Evolutionary conservation across 2,797 vertebrate species (phyloP).

Genomic region (Halcyon smyrnensis): DNA sequence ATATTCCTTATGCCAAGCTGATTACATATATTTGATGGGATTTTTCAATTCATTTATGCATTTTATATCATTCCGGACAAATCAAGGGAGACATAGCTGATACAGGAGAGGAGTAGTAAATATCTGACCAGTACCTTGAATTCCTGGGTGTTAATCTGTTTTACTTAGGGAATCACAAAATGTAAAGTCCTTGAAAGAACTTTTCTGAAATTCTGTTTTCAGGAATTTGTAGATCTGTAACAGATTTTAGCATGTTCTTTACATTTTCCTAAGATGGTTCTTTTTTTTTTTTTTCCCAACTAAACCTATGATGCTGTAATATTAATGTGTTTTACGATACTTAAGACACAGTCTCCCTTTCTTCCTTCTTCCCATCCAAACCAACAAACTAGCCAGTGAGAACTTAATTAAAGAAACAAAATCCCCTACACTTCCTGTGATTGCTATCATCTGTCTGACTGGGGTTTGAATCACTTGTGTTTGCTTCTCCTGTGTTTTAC

Average conservation of each 20-base stretch:
- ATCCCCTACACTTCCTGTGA: not conserved
- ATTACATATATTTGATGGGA: not conserved
- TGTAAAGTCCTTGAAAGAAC: not conserved
- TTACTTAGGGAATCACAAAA: not conserved
- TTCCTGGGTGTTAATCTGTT: not conserved
- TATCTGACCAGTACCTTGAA: not conserved
- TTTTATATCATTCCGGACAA: not conserved
- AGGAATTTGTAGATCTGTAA: not conserved
- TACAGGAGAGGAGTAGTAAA: not conserved
- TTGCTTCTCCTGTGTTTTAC: not conserved
- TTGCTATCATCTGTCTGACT: not conserved
- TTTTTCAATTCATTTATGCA: not conserved
- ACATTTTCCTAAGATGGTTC: not conserved
- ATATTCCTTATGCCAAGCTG: not conserved
- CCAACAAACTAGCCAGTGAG: not conserved
- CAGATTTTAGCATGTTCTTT: not conserved
- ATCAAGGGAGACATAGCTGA: not conserved
- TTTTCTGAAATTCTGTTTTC: not conserved
- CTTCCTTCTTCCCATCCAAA: not conserved
- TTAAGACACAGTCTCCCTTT: not conserved
- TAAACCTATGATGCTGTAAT: not conserved
- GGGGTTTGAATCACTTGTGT: not conserved
- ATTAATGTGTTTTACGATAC: not conserved
- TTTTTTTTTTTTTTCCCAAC: not conserved
- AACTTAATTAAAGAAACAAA: not conserved